These are phyloP conservation scores for Gracilinanus agilis DNA, from an alignment of 2,113 vertebrate species.

Conservation along the genomic window DNA sequence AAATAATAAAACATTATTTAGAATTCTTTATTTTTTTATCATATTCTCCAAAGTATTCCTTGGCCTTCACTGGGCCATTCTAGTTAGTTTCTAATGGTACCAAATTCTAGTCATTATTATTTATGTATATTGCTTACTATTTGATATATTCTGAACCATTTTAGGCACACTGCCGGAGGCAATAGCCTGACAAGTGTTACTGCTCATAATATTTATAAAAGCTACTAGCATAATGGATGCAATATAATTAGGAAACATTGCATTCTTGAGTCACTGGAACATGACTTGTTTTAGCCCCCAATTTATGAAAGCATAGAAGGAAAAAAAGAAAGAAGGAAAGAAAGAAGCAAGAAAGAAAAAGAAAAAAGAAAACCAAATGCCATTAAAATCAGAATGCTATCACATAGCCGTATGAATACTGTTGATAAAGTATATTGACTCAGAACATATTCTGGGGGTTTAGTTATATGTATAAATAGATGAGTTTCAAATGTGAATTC, in stretches of 20 bases:
- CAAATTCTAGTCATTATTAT: not conserved
- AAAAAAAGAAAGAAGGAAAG: not conserved
- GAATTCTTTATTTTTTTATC: not conserved
- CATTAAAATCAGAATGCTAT: not conserved
- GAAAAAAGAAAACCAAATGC: not conserved
- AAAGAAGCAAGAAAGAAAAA: not conserved
- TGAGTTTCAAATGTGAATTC: not conserved
- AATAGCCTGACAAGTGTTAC: not conserved
- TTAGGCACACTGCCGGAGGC: not conserved
- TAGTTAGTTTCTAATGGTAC: not conserved
- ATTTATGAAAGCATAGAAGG: not conserved
- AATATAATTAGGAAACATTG: not conserved
- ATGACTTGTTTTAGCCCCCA: not conserved
- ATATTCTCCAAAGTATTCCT: not conserved
- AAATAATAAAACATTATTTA: conserved; percentile 1
- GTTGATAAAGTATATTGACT: not conserved
- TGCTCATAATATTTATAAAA: not conserved
- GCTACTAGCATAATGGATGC: conserved; percentile 6
- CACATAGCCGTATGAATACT: not conserved
- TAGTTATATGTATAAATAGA: not conserved
- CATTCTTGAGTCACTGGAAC: not conserved
- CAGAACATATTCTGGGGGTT: not conserved
- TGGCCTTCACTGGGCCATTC: not conserved
- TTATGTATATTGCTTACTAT: conserved; percentile 9
- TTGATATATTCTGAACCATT: conserved; percentile 20